Percentiles rank a stretch among this genome's conserved stretches.
Evolutionary conservation across 2,797 vertebrate genomes (phyloP).

Genomic region (Otolemur crassicaudatus): DNA sequence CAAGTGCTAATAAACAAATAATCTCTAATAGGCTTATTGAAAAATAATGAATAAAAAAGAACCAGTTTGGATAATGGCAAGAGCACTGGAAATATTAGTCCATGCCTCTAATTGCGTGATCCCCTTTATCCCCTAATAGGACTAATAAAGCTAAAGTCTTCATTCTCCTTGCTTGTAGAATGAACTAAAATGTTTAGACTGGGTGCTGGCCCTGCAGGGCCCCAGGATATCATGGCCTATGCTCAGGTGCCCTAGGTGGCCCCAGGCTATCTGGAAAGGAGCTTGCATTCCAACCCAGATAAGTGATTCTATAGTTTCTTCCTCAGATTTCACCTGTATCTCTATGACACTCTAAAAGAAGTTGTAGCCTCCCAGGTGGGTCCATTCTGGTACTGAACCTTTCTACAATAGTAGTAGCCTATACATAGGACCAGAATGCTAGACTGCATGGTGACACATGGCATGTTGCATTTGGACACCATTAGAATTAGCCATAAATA

Average conservation of each 20-base stretch:
- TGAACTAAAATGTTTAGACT: slow-evolving; percentile 26
- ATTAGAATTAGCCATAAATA: slow-evolving; percentile 32
- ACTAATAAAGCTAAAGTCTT: slow-evolving; percentile 56
- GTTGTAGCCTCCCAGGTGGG: not conserved
- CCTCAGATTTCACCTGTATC: not conserved
- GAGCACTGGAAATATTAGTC: slow-evolving; percentile 2
- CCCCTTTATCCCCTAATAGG: not conserved
- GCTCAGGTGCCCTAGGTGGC: not conserved
- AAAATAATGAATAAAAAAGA: not conserved
- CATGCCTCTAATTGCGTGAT: slow-evolving; percentile 20
- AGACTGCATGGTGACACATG: not conserved
- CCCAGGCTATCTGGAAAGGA: not conserved
- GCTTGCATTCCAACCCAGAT: not conserved
- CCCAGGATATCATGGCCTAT: not conserved
- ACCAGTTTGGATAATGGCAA: slow-evolving; percentile 13
- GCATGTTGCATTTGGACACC: not conserved
- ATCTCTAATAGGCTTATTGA: slow-evolving; percentile 36
- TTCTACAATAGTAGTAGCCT: slow-evolving; percentile 4
- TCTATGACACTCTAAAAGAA: slow-evolving; percentile 5
- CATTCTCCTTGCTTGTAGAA: slow-evolving; percentile 43
- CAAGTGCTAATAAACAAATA: not conserved
- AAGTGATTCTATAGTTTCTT: slow-evolving; percentile 31
- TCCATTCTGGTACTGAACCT: not conserved
- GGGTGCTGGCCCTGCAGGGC: not conserved
- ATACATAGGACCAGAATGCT: not conserved